Base-by-base conservation (phyloP, 2,113 vertebrate genomes). In the Zootoca vivipara region DNA sequence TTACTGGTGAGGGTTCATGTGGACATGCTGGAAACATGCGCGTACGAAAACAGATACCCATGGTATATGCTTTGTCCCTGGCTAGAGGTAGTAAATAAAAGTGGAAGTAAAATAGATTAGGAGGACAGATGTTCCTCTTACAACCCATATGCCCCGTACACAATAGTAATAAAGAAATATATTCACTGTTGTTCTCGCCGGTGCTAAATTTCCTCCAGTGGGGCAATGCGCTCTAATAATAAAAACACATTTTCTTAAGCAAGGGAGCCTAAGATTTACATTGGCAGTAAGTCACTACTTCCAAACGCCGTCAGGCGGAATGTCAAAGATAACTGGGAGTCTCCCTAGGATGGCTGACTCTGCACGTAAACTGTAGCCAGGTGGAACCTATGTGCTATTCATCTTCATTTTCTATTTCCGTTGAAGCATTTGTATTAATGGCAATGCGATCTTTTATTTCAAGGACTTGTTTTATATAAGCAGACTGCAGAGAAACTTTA, bases 161-260 rank as follows among this genome's bases (percentile, higher is more conserved):
- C 93, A 92, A 93, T 92, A 92, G 90, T 95, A 94, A 94, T 95
- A 93, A 94, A 94, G 94, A 96, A 93, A 94, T 95, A 95, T 89
- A 91, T 87, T 90, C 87, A 33, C 89, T 90, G 94, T 81, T 92
- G 80, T 93, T 94, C 93, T 92, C 91, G 1, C 38, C 1, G 84
- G 90, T 91, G 85, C 93, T 95, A 93, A 95, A 95, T 96, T 94
- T 94, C 91, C 89, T 94, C 91, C 78, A 89, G 92, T 85, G 92
- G 94, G 91, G 90, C 89, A 92, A 93, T 92, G 90, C 91, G 89
- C 91, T 95, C 93, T 92, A 94, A 95, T 92, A 95, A 94, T 95
- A 95, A 95, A 95, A 93, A 70, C 91, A 91, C 90, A 82, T 93
- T 93, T 94, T 95, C 90, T 89, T 94, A 95, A 96, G 88, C 91